Conservation (phyloP, 2,888 invertebrate species). For the Pseudococcus viburni region DNA sequence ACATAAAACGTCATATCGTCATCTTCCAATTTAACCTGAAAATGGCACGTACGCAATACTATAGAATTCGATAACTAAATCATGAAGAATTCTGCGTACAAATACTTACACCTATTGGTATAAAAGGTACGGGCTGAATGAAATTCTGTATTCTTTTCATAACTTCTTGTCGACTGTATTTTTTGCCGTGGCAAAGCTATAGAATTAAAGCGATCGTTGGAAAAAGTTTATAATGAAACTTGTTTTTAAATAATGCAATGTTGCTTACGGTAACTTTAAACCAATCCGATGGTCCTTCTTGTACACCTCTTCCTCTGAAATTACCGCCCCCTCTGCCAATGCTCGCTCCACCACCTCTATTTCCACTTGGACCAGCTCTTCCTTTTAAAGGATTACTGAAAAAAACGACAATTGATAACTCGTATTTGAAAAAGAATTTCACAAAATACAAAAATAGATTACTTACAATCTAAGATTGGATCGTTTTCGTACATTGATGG, state of each 20-base stretch:
- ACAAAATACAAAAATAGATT: neutral
- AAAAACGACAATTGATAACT: neutral
- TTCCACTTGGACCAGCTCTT: neutral
- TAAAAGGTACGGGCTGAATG: constrained; percentile 42
- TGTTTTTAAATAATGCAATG: neutral
- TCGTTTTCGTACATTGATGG: neutral
- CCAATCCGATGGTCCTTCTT: constrained; percentile 51
- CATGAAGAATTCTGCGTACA: neutral
- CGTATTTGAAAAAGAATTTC: neutral
- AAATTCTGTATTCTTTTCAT: constrained; percentile 49
- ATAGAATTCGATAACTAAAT: neutral
- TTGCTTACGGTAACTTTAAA: constrained; percentile 60
- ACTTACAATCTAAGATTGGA: constrained; percentile 33
- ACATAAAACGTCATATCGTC: constrained; percentile 61
- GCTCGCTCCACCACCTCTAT: neutral
- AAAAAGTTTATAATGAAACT: neutral
- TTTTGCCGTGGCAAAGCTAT: constrained; percentile 59
- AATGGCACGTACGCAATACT: neutral
- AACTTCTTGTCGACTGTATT: constrained; percentile 56
- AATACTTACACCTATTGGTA: constrained; percentile 56
- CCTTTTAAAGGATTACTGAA: constrained; percentile 48
- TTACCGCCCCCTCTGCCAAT: neutral
- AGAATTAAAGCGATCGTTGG: neutral
- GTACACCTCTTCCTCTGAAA: constrained; percentile 7
- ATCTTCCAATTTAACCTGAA: constrained; percentile 54